These are phyloP conservation scores for Ophioninae sp. DNA, from an alignment of 2,888 invertebrate genomes.

Conservation along the genomic window DNA sequence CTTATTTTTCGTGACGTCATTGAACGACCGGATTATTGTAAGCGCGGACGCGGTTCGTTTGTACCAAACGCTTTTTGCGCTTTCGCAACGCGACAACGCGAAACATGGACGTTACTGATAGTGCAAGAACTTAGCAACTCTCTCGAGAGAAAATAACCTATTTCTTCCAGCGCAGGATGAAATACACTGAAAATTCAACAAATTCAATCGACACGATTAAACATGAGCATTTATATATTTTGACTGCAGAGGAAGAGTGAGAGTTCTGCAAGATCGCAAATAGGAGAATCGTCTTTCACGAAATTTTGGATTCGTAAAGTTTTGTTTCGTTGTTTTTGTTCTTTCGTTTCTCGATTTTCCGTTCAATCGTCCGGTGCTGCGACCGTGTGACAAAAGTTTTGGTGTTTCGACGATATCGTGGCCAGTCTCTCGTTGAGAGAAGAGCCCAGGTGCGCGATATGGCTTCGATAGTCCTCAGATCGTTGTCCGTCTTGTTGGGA, in stretches of 20 bases:
- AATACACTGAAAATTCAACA: slow-evolving; percentile 26
- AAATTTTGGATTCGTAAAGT: background rate
- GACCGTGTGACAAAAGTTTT: slow-evolving; percentile 45
- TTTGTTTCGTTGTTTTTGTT: background rate
- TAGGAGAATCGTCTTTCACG: background rate
- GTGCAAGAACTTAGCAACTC: slow-evolving; percentile 62
- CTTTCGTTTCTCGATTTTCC: slow-evolving; percentile 1
- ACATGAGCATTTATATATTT: slow-evolving; percentile 32
- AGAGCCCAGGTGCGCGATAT: slow-evolving; percentile 72
- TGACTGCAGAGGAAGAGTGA: slow-evolving; percentile 35
- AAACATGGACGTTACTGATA: slow-evolving; percentile 72
- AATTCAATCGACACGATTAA: slow-evolving; percentile 12
- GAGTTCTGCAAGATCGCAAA: slow-evolving; percentile 9
- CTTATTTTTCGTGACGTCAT: slow-evolving; percentile 38
- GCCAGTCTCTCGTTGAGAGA: slow-evolving; percentile 25
- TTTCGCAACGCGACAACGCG: slow-evolving; percentile 65
- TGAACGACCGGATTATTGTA: slow-evolving; percentile 16
- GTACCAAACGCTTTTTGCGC: slow-evolving; percentile 38
- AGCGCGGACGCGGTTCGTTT: slow-evolving; percentile 37
- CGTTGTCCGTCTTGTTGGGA: slow-evolving; percentile 94
- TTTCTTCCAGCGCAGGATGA: background rate
- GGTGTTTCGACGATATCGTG: slow-evolving; percentile 55
- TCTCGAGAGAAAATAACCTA: slow-evolving; percentile 51
- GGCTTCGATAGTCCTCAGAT: slow-evolving; percentile 92
- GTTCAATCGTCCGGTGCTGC: slow-evolving; percentile 19